Base-by-base conservation (phyloP, 2,113 vertebrate species). In the Carollia perspicillata region DNA sequence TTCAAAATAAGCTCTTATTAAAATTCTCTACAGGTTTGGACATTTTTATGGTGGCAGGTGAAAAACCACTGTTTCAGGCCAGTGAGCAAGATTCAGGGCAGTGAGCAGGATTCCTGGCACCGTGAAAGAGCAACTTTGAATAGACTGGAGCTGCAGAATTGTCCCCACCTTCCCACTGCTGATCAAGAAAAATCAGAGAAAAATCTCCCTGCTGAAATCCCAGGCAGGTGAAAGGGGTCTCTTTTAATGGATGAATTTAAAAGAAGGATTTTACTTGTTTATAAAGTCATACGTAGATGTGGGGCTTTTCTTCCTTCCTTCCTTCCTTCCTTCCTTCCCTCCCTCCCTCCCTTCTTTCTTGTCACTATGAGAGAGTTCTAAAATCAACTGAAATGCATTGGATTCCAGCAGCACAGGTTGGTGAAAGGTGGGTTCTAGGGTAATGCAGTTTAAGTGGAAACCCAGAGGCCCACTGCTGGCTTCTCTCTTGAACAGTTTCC, bases 111-210 rank as follows among this genome's bases (percentile, higher is more conserved):
- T 75, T 30, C 44, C 35, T 40, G 33, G 47, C 37, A 58, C 74
- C 68, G 44, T 16, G 28, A 87, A 60, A 13, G 37, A 71, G 22
- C 23, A 85, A 44, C 77, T 81, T 84, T 40, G 81, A 83, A 14
- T 53, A 72, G 72, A 89, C 69, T 23, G 22, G 66, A 95, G 63
- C 22, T 69, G 18, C 20, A 91, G 68, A 85, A 55, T 42, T 51
- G 40, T 47, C 60, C 35, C 91, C 10, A 3, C 40, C 47, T 66
- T 65, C 63, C 10, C 66, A 28, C 53, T 37, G 40, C 51, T 83
- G 74, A 86, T 92, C 83, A 93, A 69, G 55, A 86, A 94, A 77
- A 93, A 81, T 68, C 44, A 60, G 44, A 85, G 92, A 40, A 85
- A 94, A 92, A 65, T 42, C 58, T 77, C 47, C 60, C 81, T 77